Evolutionary conservation across 1,140 invertebrate genomes (phyloP).

Genomic region (Schlechtendalia chinensis): DNA sequence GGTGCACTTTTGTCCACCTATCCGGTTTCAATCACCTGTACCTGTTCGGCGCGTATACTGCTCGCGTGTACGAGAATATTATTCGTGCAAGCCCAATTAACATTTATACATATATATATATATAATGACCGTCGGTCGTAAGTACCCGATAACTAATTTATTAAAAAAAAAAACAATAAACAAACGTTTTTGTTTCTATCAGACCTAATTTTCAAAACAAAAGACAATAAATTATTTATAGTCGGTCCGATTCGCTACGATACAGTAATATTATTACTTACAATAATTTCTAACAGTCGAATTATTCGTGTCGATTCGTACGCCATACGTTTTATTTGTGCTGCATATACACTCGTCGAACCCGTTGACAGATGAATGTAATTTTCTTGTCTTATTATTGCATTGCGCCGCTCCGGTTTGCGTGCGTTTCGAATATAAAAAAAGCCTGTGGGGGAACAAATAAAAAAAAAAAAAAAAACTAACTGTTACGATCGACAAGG

Average conservation of each 20-base stretch:
- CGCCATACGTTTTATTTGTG: not conserved
- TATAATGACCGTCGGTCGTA: not conserved
- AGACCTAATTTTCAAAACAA: too few relatives aligned
- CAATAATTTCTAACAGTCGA: not conserved
- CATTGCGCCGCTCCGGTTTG: not conserved
- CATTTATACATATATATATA: constrained; percentile 14
- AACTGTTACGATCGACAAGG: constrained; percentile 46
- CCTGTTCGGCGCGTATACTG: not conserved
- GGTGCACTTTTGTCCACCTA: constrained; percentile 49
- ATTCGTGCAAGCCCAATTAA: constrained; percentile 19
- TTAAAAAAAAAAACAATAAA: too few relatives aligned
- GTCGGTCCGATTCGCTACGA: too few relatives aligned
- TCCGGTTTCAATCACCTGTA: constrained; percentile 47
- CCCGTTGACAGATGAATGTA: constrained; percentile 48
- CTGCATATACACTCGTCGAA: constrained; percentile 3
- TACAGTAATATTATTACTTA: too few relatives aligned
- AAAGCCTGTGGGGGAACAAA: not conserved
- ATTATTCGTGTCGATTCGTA: not conserved
- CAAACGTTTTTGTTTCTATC: too few relatives aligned
- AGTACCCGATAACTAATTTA: not conserved
- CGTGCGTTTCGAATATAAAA: constrained; percentile 42
- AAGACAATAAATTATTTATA: too few relatives aligned
- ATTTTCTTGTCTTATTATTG: constrained; percentile 43
- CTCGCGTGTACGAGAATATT: constrained; percentile 13
- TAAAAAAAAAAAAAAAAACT: not conserved